Evolutionary conservation across 2,797 vertebrate species (phyloP).

Genomic region (Leptodactylus fallax): DNA sequence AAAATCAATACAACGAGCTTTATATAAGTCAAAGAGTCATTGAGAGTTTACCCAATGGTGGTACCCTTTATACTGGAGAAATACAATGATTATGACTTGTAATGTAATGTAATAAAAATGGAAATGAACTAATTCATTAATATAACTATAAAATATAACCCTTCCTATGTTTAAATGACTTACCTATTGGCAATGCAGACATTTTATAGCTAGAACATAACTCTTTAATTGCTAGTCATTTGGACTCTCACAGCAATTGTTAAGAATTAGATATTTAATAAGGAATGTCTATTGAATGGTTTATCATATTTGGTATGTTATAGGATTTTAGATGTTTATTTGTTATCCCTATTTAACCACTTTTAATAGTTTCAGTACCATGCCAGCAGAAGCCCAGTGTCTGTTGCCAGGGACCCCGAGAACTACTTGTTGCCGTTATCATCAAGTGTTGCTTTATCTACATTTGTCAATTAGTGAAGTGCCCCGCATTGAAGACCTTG

Average conservation of each 20-base stretch:
- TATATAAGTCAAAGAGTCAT: constrained; percentile 27
- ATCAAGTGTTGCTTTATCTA: too few species aligned
- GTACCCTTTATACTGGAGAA: constrained; percentile 37
- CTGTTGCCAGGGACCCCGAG: too few species aligned
- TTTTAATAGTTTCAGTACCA: too few species aligned
- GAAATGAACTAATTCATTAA: constrained; percentile 43
- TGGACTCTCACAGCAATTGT: background rate
- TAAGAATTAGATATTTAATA: background rate
- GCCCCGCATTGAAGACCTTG: too few species aligned
- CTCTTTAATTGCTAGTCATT: constrained; percentile 22
- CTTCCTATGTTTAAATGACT: constrained; percentile 42
- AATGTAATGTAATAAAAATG: constrained; percentile 47
- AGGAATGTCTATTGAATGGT: background rate
- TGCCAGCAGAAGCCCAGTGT: too few species aligned
- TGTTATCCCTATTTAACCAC: too few species aligned
- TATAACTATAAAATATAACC: constrained; percentile 44
- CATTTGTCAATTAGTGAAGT: too few species aligned
- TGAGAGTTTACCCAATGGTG: constrained; percentile 16
- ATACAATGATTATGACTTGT: constrained; percentile 34
- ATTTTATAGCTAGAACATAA: constrained; percentile 17
- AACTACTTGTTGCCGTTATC: too few species aligned
- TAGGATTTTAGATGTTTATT: too few species aligned
- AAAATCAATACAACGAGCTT: constrained; percentile 17
- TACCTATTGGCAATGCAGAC: constrained; percentile 52
- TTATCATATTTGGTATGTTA: background rate